Conservation (phyloP, 2,113 vertebrate species). For the Platanista minor region DNA sequence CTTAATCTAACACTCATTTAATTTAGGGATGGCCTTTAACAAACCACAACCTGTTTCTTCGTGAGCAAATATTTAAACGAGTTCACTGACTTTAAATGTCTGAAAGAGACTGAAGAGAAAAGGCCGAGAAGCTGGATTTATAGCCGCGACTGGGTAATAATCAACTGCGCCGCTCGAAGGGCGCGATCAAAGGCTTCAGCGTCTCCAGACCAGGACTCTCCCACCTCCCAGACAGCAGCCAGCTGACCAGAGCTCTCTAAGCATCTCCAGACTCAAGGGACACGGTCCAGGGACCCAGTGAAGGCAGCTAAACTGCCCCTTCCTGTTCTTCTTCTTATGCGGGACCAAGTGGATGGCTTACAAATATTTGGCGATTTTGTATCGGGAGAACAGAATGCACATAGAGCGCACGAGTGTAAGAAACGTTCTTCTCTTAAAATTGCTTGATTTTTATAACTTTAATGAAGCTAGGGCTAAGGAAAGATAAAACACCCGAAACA, state of each 20-base stretch:
- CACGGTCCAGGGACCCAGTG: constrained; percentile 63
- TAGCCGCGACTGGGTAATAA: constrained; percentile 76
- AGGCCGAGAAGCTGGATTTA: constrained; percentile 77
- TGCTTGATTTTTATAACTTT: not conserved
- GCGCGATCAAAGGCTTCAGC: constrained; percentile 49
- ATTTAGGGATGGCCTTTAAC: constrained; percentile 73
- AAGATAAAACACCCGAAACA: not conserved
- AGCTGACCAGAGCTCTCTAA: constrained; percentile 38
- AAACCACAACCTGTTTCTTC: constrained; percentile 74
- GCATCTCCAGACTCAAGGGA: not conserved
- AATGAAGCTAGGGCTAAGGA: not conserved
- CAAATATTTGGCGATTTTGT: constrained; percentile 70
- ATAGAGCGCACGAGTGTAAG: not conserved
- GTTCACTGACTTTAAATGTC: constrained; percentile 74
- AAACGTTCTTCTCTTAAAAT: not conserved
- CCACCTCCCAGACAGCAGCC: constrained; percentile 55
- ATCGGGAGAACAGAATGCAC: constrained; percentile 47
- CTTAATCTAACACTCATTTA: constrained; percentile 78
- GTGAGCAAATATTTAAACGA: constrained; percentile 84
- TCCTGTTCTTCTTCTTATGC: constrained; percentile 38
- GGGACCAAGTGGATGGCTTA: constrained; percentile 55
- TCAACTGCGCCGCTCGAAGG: constrained; percentile 73
- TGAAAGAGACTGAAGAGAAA: constrained; percentile 76
- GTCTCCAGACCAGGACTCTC: constrained; percentile 57
- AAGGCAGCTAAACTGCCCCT: constrained; percentile 65